Evolutionary conservation across 1,140 invertebrate genomes (phyloP).

Genomic region (Eulimnadia texana): DNA sequence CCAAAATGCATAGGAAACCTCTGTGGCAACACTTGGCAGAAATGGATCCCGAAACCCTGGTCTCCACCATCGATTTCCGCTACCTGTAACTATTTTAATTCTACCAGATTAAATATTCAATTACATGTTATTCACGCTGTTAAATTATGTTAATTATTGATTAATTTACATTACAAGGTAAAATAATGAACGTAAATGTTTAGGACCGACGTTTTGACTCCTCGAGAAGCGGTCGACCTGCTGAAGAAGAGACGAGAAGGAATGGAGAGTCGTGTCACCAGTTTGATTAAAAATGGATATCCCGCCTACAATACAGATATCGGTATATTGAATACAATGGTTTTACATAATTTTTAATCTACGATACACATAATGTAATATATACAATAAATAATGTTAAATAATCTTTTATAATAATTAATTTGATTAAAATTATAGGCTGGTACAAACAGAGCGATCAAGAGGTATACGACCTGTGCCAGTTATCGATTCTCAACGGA

Average conservation of each 20-base stretch:
- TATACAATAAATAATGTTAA: background rate
- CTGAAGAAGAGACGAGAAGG: conserved; percentile 40
- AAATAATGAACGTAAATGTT: too few species aligned
- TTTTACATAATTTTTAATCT: too few species aligned
- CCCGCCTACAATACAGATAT: conserved; percentile 50
- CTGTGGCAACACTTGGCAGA: conserved; percentile 72
- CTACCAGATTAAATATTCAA: too few species aligned
- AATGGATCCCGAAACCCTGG: conserved; percentile 62
- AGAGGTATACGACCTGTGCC: conserved; percentile 47
- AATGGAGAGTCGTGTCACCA: conserved; percentile 42
- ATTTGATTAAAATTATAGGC: conserved; percentile 31
- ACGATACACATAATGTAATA: too few species aligned
- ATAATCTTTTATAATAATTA: background rate
- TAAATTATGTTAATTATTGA: too few species aligned
- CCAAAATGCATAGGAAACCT: conserved; percentile 63
- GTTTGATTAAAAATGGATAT: conserved; percentile 45
- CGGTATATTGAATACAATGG: conserved; percentile 18
- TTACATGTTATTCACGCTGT: too few species aligned
- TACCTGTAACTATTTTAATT: conserved; percentile 49
- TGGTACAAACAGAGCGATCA: conserved; percentile 66
- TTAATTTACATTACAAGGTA: too few species aligned
- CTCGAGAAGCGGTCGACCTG: conserved; percentile 62
- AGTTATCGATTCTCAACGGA: conserved; percentile 53
- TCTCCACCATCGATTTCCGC: conserved; percentile 75
- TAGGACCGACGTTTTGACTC: conserved; percentile 64